Percentiles rank a stretch among this genome's conserved stretches.
Conservation (phyloP, 1,140 invertebrate species). For the Ostrea denselamellosa region DNA sequence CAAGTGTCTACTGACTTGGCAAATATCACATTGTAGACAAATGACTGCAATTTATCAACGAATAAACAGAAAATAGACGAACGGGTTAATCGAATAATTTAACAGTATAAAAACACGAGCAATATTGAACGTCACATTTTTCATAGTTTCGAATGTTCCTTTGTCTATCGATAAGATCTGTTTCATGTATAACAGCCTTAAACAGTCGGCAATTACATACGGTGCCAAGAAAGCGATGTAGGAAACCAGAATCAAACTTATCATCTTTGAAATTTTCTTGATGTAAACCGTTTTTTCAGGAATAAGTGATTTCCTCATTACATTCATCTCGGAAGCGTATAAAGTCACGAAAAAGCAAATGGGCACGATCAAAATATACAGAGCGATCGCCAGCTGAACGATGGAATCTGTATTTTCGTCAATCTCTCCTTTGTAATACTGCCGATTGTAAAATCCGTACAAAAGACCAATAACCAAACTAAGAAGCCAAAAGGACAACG, state of each 20-base stretch:
- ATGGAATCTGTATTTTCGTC: conserved; percentile 6
- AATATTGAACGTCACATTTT: conserved; percentile 25
- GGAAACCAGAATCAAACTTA: background rate
- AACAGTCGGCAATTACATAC: background rate
- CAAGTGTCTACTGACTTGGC: background rate
- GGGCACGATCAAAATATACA: conserved; percentile 15
- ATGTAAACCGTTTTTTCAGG: conserved; percentile 10
- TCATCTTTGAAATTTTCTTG: conserved; percentile 26
- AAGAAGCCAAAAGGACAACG: background rate
- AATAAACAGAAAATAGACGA: conserved; percentile 19
- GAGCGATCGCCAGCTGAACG: conserved; percentile 2
- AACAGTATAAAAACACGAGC: conserved; percentile 1
- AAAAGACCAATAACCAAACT: background rate
- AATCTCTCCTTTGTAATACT: background rate
- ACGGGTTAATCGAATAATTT: conserved; percentile 18
- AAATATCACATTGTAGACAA: background rate
- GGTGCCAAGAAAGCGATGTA: conserved; percentile 24
- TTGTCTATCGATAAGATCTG: conserved; percentile 19
- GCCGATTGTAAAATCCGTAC: background rate
- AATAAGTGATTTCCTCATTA: conserved; percentile 21
- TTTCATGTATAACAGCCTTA: conserved; percentile 2
- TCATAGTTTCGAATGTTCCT: background rate
- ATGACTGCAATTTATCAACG: background rate
- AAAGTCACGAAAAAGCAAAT: conserved; percentile 10
- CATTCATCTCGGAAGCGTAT: background rate